Base-by-base conservation (phyloP, 2,797 vertebrate genomes). In the Phataginus tetradactyla region DNA sequence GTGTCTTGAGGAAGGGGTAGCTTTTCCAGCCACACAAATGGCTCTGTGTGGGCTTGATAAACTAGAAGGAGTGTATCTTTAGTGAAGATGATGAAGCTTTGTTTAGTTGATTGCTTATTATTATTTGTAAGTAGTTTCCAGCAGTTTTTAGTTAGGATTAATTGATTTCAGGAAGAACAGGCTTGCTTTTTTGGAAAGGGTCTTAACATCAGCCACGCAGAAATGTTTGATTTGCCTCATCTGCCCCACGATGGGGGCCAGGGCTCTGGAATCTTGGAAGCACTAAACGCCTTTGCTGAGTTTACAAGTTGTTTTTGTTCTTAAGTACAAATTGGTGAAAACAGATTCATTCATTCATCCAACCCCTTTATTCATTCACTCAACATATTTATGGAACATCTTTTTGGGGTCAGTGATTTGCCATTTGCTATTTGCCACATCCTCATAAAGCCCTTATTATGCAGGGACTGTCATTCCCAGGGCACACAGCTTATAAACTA, bases 181-280 rank as follows among this genome's bases (percentile, higher is more conserved):
- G 14, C 29, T 80, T 78, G 63, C 10, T 53, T 57, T 42, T 17
- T 20, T n/a, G 51, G 39, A 42, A 57, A 85, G 29, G 18, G 18
- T 74, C 64, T 93, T 42, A 12, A 49, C 8, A 17, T 51, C 7
- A 77, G 45, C 39, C 2, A 1, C 34, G 53, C 25, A 32, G 91
- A 86, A 8, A 53, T 37, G 13, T 63, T 90, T 57, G 20, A 13
- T 61, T 61, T 8, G 11, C 14, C 20, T 45, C 15, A 4, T 9
- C 64, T 8, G 21, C 64, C n/a, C n/a, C 23, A 12, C 1, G 0
- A 11, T 4, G 23, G 57, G 61, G 18, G 1, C 10, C 8, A 3
- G 45, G 21, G 21, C 23, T 84, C 42, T 49, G 53, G 66, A 49
- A 49, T 18, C 25, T 45, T 0, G 1, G 1, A 55, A 53, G 10